A percentile compares a stretch with the other conserved stretches of the same genome.
Conservation (phyloP, 2,797 vertebrate genomes). For the Cheracebus regulus region DNA sequence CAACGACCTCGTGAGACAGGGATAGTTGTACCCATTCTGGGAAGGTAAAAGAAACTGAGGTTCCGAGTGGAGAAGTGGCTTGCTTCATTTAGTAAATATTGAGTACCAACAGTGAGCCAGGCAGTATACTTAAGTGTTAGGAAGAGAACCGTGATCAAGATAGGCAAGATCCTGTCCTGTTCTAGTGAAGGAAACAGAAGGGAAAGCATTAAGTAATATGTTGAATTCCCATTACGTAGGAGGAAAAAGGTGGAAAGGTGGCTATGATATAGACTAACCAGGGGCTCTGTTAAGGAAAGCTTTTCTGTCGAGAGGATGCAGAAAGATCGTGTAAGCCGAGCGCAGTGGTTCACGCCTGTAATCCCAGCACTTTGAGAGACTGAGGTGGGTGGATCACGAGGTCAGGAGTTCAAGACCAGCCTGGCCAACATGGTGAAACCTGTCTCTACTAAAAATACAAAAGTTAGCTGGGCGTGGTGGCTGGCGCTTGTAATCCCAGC, state of each 20-base stretch:
- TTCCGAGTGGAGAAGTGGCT: neutral
- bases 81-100: neutral
- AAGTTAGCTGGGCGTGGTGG: no score
- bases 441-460: no score
- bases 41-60: neutral
- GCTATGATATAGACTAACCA: neutral
- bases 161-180: neutral
- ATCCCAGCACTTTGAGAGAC: no score
- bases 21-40: neutral
- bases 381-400: no score
- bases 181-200: conserved; percentile 1
- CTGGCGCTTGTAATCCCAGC: no score
- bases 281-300: neutral
- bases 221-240: neutral
- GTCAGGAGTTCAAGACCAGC: no score
- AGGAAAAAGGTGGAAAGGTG: neutral
- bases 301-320: neutral
- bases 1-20: neutral
- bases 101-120: neutral
- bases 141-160: neutral
- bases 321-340: neutral
- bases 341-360: no score
- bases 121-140: neutral
- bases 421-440: no score
- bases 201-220: neutral